Evolutionary conservation across 2,113 vertebrate species (phyloP).

Genomic region (Nipponia nippon): DNA sequence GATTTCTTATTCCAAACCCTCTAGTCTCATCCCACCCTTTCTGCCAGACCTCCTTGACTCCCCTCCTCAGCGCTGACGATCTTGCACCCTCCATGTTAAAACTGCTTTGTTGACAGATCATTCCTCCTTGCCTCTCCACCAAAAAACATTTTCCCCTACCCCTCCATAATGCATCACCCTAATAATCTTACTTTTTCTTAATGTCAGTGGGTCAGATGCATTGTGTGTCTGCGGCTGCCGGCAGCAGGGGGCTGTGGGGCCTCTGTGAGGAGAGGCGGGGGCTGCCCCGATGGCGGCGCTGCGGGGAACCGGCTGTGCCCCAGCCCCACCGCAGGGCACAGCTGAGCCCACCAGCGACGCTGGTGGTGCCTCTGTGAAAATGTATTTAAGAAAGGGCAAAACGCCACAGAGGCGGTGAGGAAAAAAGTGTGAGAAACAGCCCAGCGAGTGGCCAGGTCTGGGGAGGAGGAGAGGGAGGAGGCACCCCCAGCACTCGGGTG

Average conservation of each 20-base stretch:
- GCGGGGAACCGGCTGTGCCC: rapidly evolving
- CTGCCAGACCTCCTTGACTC: not conserved
- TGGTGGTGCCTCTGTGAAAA: not conserved
- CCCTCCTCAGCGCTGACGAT: not conserved
- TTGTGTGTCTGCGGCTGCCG: too few species aligned
- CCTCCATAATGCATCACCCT: not conserved
- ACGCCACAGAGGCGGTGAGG: rapidly evolving
- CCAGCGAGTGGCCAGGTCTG: not conserved
- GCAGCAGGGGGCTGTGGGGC: not conserved
- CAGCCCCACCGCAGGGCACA: not conserved
- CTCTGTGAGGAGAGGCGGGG: not conserved
- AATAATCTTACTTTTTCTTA: not conserved
- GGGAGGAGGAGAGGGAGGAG: not conserved
- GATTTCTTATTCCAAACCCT: not conserved
- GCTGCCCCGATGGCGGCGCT: too few species aligned
- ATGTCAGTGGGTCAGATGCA: not conserved
- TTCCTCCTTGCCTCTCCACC: not conserved
- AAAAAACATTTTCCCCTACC: not conserved
- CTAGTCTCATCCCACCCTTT: not conserved
- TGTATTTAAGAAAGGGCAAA: not conserved
- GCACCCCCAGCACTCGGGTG: rapidly evolving
- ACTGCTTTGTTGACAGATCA: too few species aligned
- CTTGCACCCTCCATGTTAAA: not conserved
- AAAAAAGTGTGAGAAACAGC: not conserved
- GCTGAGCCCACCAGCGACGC: rapidly evolving